These are phyloP conservation scores for Calameuta filiformis DNA, from an alignment of 2,888 invertebrate species.

Conservation along the genomic window DNA sequence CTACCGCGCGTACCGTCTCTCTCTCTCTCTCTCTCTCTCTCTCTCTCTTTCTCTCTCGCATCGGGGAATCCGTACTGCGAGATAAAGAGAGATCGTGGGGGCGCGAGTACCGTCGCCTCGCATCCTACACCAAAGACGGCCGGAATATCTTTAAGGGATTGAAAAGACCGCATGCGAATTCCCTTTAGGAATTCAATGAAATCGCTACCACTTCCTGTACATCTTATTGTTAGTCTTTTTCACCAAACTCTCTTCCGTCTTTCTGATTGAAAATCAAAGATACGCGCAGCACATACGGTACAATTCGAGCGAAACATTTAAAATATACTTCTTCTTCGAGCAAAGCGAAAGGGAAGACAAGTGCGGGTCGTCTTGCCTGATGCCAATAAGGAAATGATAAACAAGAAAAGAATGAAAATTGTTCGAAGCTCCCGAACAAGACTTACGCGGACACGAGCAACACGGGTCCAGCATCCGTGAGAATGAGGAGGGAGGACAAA, in stretches of 20 bases:
- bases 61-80: too few relatives aligned
- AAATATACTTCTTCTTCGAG: not conserved
- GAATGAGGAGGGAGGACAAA: not conserved
- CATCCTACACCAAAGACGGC: not conserved
- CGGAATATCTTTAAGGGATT: not conserved
- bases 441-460: not conserved
- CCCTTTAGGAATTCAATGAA: not conserved
- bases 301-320: not conserved
- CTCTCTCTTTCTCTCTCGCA: too few relatives aligned
- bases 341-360: not conserved
- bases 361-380: not conserved
- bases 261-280: not conserved
- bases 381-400: not conserved
- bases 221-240: not conserved
- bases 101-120: too few relatives aligned
- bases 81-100: too few relatives aligned
- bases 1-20: not conserved
- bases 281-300: not conserved
- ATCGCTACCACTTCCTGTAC: not conserved
- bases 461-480: not conserved
- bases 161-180: not conserved
- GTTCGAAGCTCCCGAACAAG: not conserved
- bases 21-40: too few relatives aligned
- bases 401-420: not conserved
- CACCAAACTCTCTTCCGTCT: not conserved